Conservation (phyloP, 2,113 vertebrate genomes). For the Toxostoma redivivum region DNA sequence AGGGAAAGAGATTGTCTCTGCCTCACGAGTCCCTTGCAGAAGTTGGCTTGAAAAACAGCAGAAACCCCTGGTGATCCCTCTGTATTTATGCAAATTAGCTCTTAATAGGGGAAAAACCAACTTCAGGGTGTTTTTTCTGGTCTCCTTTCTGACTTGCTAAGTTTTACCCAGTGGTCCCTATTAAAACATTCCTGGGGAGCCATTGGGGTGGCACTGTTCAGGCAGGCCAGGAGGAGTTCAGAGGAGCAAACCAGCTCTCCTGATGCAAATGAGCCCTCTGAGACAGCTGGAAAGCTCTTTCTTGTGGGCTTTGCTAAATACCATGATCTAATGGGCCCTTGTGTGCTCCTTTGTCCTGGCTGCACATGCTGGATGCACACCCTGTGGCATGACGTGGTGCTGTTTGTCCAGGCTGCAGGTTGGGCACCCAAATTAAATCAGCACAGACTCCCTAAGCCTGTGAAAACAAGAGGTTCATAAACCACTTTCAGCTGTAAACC, state of each 20-base stretch:
- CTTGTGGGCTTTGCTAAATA: background rate
- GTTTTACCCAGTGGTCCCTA: background rate
- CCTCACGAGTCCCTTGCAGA: background rate
- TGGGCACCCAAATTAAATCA: background rate
- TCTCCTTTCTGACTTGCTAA: background rate
- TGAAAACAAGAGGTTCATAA: background rate
- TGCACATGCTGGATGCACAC: background rate
- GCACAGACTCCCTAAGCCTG: background rate
- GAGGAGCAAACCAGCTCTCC: background rate
- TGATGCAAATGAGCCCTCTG: background rate
- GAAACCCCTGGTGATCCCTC: background rate
- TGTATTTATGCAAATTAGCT: background rate
- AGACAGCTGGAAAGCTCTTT: background rate
- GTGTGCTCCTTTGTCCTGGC: background rate
- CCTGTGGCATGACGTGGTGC: background rate
- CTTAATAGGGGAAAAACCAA: background rate
- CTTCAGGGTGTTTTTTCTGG: background rate
- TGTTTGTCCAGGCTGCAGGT: background rate
- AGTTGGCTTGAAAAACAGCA: background rate
- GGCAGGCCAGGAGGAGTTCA: background rate
- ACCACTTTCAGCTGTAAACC: background rate
- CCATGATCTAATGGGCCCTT: accelerated
- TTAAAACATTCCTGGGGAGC: background rate
- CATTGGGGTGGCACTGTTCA: background rate
- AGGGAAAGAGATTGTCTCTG: background rate